Evolutionary conservation across 2,888 invertebrate species (phyloP), one percentile per base, ranked within the genome.

Genomic region (Clanis bilineata): DNA sequence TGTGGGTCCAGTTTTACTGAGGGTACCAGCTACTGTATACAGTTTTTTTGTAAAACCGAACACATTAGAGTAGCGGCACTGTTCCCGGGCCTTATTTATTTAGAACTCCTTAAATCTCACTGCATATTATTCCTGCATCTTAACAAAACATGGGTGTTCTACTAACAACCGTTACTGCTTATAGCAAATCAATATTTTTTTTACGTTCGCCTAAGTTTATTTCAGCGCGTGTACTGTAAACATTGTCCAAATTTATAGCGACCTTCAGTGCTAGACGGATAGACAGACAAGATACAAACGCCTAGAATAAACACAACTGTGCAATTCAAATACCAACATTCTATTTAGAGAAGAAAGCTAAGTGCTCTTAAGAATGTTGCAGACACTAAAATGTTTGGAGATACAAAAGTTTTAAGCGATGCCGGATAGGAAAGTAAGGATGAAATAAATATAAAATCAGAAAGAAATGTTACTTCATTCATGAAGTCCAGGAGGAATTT

Each of bases 301-400:
- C 70, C 74, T 72, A 69, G 69, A 72, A 70, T 82, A 83, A 81
- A 85, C 78, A 80, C 65, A 72, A n/a, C 64, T 64, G 62, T 70
- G 60, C 61, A 65, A 62, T 69, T 60, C 62, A 58, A 73, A 72
- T 72, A 73, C 72, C 72, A 72, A 67, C 74, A 76, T 70, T 76
- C 77, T 85, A 83, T 86, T 83, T 80, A 74, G 75, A 85, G 80
- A 83, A 74, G 73, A 79, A 76, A 79, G 72, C 74, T 64, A 68
- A 73, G 47, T 39, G 58, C 21, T 38, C 38, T 39, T 12, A 39
- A 28, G 41, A 43, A 55, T 39, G n/a, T 39, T 43, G 36, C 58
- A 65, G 58, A 54, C 57, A 60, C 38, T 15, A 55, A 32, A 28
- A 41, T 5, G 15, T 44, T 56, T 21, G 21, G 10, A 59, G 43